Evolutionary conservation across 1,140 invertebrate species (phyloP), one percentile per base, ranked within the genome.

Genomic region (Colletes latitarsis): DNA sequence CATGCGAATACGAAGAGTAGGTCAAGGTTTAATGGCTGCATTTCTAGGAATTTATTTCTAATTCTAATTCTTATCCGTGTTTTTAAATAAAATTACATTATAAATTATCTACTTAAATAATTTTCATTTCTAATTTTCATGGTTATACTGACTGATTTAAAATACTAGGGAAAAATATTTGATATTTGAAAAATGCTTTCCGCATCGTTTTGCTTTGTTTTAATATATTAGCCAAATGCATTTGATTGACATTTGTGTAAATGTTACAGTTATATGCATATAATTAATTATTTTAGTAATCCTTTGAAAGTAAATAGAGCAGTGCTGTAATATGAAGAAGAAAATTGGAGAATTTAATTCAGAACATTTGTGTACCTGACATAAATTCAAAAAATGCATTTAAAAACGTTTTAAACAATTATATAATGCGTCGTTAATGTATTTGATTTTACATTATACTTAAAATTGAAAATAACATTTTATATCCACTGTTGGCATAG

Each of bases 1-100:
- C 70, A 62, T 41, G 46, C 12, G 21, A 67, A 73, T 21, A 10
- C 19, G 41, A 6, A 82, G 67, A 71, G 60, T 87, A 71, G 58
- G 82, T 84, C 85, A 89, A 86, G 79, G 76, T 76, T 85, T 67
- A 73, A 73, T 53, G 12, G 62, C 14, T 81, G 41, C 63, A 64
- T 75, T 62, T 67, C 55, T 69, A 62, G 17, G 67, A n/a, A 17
- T 52, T 15, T 21, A 58, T 58, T 10, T 4, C 0, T 3, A n/a
- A 52, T 39, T 63, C 3, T 19, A 15, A 12, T 9, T 12, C 14
- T 4, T 4, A 15, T 60, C 3, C 9, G n/a, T 43, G 41, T 14
- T 6, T n/a, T 62, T 8, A 41, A 69, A 15, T 30, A 39, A 43
- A n/a, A 43, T n/a, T 64, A 9, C 5, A 4, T 4, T 39, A 10